These are phyloP conservation scores for Dicrostonyx torquatus DNA, from an alignment of 2,797 vertebrate genomes.

Conservation along the genomic window DNA sequence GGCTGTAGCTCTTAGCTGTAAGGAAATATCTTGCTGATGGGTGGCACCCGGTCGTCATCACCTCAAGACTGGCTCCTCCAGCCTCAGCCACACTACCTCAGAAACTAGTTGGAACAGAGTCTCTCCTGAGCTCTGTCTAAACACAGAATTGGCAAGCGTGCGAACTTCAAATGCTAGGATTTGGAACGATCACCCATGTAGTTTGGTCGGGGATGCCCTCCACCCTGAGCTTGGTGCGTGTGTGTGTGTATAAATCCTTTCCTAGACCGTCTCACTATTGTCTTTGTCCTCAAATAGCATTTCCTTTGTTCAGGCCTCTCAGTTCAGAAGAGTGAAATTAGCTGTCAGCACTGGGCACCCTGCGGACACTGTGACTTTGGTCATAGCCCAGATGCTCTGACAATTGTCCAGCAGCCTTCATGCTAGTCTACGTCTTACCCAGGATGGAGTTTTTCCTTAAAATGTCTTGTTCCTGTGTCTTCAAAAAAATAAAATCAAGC, in stretches of 20 bases:
- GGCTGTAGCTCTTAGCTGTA: neutral
- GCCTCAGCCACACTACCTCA: neutral
- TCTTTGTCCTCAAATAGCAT: neutral
- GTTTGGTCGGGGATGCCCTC: neutral
- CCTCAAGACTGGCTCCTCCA: neutral
- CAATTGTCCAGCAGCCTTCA: conserved; percentile 26
- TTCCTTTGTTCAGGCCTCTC: conserved; percentile 33
- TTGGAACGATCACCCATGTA: neutral
- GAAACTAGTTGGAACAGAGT: neutral
- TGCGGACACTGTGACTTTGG: neutral
- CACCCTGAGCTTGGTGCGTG: neutral
- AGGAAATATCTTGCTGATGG: neutral
- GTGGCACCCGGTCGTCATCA: neutral
- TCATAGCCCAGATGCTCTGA: conserved; percentile 47
- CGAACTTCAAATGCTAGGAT: conserved; percentile 1
- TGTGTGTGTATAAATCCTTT: neutral
- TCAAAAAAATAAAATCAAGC: neutral
- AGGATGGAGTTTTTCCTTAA: conserved; percentile 6
- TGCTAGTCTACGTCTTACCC: neutral
- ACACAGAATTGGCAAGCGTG: neutral
- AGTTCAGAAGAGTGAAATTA: conserved; percentile 31
- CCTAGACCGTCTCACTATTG: neutral
- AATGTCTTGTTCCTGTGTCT: conserved; percentile 21
- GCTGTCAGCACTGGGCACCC: neutral
- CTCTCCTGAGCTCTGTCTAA: neutral